Percentiles rank a stretch among this genome's conserved stretches.
These are phyloP conservation scores for Chrysopilus asiliformis DNA, from an alignment of 2,888 invertebrate genomes.

Conservation along the genomic window DNA sequence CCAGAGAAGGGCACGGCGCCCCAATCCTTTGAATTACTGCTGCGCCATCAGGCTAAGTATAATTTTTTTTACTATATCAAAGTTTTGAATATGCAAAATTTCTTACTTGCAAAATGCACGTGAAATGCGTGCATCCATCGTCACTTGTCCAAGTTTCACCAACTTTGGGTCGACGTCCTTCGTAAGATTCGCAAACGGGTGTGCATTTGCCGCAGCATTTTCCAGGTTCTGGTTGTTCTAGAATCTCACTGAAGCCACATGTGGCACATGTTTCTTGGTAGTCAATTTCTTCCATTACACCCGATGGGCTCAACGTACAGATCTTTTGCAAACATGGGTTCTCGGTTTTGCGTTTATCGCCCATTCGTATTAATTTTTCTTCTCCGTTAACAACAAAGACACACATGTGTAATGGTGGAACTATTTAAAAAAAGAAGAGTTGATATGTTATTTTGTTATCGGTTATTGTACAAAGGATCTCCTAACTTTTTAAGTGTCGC, in stretches of 20 bases:
- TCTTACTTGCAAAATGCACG: no score
- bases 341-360: conserved; percentile 37
- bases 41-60: no score
- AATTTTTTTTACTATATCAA: no score
- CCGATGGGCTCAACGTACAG: conserved; percentile 28
- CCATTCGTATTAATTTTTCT: conserved; percentile 28
- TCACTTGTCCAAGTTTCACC: conserved; percentile 46
- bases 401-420: conserved; percentile 29
- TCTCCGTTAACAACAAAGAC: conserved; percentile 29
- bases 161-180: no score
- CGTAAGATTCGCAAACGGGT: conserved; percentile 40
- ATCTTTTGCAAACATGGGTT: conserved; percentile 35
- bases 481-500: no score
- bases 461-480: background rate
- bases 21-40: no score
- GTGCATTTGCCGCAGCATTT: conserved; percentile 53
- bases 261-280: conserved; percentile 24
- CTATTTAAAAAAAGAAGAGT: conserved; percentile 17
- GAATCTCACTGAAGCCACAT: conserved; percentile 44
- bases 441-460: background rate
- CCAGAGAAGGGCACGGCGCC: no score
- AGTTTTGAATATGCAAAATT: no score
- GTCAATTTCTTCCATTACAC: conserved; percentile 22
- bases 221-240: conserved; percentile 21
- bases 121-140: conserved; percentile 51